Conservation (phyloP, 1,140 invertebrate species). For the Druon quercuslanigerum region DNA sequence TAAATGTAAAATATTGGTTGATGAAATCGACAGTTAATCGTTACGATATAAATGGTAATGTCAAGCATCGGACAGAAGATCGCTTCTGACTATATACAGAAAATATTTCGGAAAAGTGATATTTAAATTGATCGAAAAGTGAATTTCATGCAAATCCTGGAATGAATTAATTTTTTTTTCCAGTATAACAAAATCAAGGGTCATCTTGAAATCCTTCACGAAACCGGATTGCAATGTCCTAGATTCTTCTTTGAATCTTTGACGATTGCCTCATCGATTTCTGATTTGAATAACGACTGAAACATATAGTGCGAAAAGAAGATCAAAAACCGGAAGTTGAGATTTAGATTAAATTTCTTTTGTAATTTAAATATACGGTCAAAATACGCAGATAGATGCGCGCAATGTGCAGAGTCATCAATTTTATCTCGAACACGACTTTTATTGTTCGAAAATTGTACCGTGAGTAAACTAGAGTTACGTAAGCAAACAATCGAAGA, state of each 20-base stretch:
- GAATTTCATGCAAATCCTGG: no score
- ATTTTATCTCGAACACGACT: slow-evolving; percentile 5
- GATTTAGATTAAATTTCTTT: no score
- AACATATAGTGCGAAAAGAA: no score
- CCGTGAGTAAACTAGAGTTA: slow-evolving; percentile 12
- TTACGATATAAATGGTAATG: background rate
- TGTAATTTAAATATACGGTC: no score
- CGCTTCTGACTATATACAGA: no score
- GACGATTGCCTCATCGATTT: slow-evolving; percentile 15
- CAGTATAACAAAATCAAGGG: no score
- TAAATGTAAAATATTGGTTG: background rate
- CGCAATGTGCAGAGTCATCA: slow-evolving; percentile 3
- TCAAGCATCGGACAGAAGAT: no score
- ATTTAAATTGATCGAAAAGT: no score
- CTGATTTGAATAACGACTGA: background rate
- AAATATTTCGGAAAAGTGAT: no score
- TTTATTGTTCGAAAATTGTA: slow-evolving; percentile 12
- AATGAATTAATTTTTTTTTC: no score
- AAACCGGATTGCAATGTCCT: slow-evolving; percentile 12
- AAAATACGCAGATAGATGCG: no score
- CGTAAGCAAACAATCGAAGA: slow-evolving; percentile 21
- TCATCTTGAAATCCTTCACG: background rate
- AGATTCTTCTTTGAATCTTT: slow-evolving; percentile 4
- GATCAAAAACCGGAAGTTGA: no score
- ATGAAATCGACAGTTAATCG: slow-evolving; percentile 2